Percentiles rank a stretch among this genome's conserved stretches.
Evolutionary conservation across 2,113 vertebrate species (phyloP).

Genomic region (Thryonomys swinderianus): DNA sequence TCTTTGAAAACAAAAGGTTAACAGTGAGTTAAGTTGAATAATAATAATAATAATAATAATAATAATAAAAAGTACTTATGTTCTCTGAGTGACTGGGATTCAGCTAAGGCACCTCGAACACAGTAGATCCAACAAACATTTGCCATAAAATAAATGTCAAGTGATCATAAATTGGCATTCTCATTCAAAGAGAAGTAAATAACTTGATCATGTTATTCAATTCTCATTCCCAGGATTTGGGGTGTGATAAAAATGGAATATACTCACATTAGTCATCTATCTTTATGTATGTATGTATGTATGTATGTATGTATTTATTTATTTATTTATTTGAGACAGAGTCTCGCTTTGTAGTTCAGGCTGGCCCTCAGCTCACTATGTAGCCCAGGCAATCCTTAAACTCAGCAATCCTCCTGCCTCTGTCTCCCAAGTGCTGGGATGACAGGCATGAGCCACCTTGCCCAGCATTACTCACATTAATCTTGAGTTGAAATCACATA

Average conservation of each 20-base stretch:
- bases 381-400: too few species aligned
- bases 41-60: too few species aligned
- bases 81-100: slow-evolving; percentile 37
- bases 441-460: too few species aligned
- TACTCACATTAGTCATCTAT: slow-evolving; percentile 13
- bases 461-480: slow-evolving; percentile 9
- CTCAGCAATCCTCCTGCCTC: too few species aligned
- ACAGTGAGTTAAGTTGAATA: background rate
- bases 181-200: slow-evolving; percentile 45
- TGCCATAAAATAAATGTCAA: slow-evolving; percentile 23
- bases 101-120: background rate
- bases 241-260: background rate
- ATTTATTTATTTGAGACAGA: too few species aligned
- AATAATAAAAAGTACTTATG: slow-evolving; percentile 9
- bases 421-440: too few species aligned
- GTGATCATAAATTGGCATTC: slow-evolving; percentile 16
- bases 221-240: slow-evolving; percentile 22
- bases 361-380: too few species aligned
- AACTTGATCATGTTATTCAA: background rate
- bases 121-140: slow-evolving; percentile 3
- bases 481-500: slow-evolving; percentile 19
- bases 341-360: too few species aligned
- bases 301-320: too few species aligned
- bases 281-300: too few species aligned
- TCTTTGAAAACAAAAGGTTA: slow-evolving; percentile 22